These are phyloP conservation scores for Notocelia uddmanniana DNA, from an alignment of 2,888 invertebrate species.

Conservation along the genomic window DNA sequence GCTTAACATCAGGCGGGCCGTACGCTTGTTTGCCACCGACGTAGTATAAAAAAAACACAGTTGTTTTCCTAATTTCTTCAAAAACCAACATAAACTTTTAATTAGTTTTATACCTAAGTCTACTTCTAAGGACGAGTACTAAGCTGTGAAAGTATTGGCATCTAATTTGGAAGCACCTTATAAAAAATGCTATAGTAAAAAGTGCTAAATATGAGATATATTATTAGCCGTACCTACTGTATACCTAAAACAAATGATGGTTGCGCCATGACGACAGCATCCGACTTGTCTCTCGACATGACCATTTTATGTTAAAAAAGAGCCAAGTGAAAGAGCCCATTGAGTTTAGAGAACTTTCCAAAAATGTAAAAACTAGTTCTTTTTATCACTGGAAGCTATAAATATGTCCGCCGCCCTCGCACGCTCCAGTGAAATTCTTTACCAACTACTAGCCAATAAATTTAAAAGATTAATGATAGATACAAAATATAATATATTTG, in stretches of 20 bases:
- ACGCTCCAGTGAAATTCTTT: slow-evolving; percentile 66
- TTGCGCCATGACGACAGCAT: slow-evolving; percentile 61
- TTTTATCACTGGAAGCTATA: slow-evolving; percentile 75
- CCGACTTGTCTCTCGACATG: slow-evolving; percentile 65
- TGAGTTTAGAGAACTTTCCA: slow-evolving; percentile 61
- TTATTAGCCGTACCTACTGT: slow-evolving; percentile 50
- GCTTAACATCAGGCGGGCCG: too few relatives aligned
- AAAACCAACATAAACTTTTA: too few relatives aligned
- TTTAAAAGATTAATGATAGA: slow-evolving; percentile 80
- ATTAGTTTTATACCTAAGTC: too few relatives aligned
- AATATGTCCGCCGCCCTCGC: slow-evolving; percentile 78
- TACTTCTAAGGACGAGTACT: too few relatives aligned
- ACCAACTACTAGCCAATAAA: slow-evolving; percentile 75
- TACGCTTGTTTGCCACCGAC: too few relatives aligned
- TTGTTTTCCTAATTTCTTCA: too few relatives aligned
- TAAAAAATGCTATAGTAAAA: too few relatives aligned
- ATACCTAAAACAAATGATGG: slow-evolving; percentile 43
- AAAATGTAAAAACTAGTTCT: slow-evolving; percentile 68
- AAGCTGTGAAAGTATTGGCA: too few relatives aligned
- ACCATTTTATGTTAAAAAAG: slow-evolving; percentile 58
- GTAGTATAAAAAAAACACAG: too few relatives aligned
- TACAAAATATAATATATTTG: slow-evolving; percentile 78
- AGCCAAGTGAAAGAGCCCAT: slow-evolving; percentile 58
- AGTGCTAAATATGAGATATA: too few relatives aligned
- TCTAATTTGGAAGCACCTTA: too few relatives aligned